Conservation (phyloP, 2,113 vertebrate genomes). For the Hemiscyllium ocellatum region DNA sequence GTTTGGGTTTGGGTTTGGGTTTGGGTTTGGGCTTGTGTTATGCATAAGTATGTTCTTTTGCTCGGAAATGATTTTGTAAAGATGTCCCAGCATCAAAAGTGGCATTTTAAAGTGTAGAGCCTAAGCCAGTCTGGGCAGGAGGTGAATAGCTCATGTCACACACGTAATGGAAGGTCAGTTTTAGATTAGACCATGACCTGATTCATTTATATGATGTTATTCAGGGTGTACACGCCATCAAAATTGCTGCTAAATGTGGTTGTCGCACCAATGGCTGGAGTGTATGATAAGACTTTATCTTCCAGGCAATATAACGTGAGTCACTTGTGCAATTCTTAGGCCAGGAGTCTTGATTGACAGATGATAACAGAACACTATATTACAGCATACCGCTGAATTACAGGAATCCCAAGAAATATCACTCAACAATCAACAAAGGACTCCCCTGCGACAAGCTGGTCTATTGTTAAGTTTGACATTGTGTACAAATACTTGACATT, state of each 20-base stretch:
- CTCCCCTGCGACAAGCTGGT: not conserved
- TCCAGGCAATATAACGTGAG: conserved; percentile 8
- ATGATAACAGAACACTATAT: not conserved
- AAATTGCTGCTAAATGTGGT: not conserved
- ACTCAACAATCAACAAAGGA: not conserved
- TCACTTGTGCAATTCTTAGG: not conserved
- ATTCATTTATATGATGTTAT: not conserved
- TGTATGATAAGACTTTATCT: not conserved
- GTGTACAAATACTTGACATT: not conserved
- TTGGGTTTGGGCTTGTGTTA: not conserved
- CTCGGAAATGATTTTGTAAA: not conserved
- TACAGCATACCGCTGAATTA: not conserved
- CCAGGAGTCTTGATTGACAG: not conserved
- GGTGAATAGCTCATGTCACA: not conserved
- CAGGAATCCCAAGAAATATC: not conserved
- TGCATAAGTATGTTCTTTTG: not conserved
- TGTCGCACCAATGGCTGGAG: not conserved
- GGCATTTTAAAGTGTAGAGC: not conserved
- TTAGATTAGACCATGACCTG: not conserved
- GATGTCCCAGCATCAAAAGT: not conserved
- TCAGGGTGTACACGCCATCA: not conserved
- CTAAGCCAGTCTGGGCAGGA: not conserved
- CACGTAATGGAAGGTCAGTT: not conserved
- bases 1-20: too few relatives aligned
- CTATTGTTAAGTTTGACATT: not conserved